Percentiles rank a stretch among this genome's conserved stretches.
phyloP scores from a whole-genome alignment of 2,888 invertebrate genomes.

The Aplocera efformata region DNA sequence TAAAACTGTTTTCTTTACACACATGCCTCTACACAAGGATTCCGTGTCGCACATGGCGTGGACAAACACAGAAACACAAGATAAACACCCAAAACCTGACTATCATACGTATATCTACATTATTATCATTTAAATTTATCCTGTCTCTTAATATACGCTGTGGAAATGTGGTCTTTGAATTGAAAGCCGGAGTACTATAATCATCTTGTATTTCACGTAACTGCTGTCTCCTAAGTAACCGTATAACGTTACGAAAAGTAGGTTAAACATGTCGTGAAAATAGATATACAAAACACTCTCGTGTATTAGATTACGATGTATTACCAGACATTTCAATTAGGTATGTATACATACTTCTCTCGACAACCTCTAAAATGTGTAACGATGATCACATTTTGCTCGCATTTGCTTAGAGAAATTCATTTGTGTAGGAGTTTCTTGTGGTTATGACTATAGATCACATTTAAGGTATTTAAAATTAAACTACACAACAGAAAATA shows the following conservation, averaged over 20 bases:
- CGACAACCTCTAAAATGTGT: constrained; percentile 16
- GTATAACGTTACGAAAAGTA: constrained; percentile 9
- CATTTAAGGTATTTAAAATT: too few species aligned
- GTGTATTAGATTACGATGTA: constrained; percentile 34
- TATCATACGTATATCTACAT: too few species aligned
- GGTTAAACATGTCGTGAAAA: constrained; percentile 13
- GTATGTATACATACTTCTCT: constrained; percentile 15
- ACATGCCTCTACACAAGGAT: too few species aligned
- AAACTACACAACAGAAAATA: too few species aligned
- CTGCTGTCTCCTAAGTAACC: constrained; percentile 4
- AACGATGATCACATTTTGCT: constrained; percentile 27
- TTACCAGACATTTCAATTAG: constrained; percentile 40
- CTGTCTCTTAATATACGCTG: too few species aligned
- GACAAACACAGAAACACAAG: too few species aligned
- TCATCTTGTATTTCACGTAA: not conserved
- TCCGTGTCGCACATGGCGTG: too few species aligned
- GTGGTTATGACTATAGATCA: too few species aligned
- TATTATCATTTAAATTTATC: too few species aligned
- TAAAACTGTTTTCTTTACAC: too few species aligned
- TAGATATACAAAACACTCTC: constrained; percentile 16
- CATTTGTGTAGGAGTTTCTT: constrained; percentile 10
- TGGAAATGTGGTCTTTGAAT: constrained; percentile 1
- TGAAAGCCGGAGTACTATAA: not conserved
- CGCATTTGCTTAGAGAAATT: constrained; percentile 18
- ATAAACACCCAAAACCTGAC: too few species aligned